Percentiles rank a stretch among this genome's conserved stretches.
Conservation (phyloP, 1,140 invertebrate species). For the Branchinecta lindahli region DNA sequence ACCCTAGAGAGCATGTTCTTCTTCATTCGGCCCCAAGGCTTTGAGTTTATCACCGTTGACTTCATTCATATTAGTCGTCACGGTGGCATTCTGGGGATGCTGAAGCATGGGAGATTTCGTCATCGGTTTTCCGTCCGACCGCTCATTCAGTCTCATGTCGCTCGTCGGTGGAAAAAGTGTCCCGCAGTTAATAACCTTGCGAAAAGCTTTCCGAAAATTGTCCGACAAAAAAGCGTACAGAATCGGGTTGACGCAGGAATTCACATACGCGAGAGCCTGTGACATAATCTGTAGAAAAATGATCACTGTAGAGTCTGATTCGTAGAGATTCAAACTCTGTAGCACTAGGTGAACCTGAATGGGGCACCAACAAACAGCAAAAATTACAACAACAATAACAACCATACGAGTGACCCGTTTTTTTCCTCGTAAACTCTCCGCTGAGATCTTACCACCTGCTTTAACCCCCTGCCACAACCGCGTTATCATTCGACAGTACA, state of each 20-base stretch:
- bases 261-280: constrained; percentile 85
- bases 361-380: constrained; percentile 88
- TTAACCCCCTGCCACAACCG: constrained; percentile 64
- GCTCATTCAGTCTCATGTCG: neutral
- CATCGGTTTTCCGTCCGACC: neutral
- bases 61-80: neutral
- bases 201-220: constrained; percentile 68
- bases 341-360: constrained; percentile 66
- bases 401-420: constrained; percentile 84
- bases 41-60: neutral
- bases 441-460: constrained; percentile 50
- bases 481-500: constrained; percentile 80
- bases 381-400: constrained; percentile 80
- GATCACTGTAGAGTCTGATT: constrained; percentile 39
- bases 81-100: neutral
- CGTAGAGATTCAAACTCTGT: constrained; percentile 54
- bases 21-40: neutral
- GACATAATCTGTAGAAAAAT: constrained; percentile 63
- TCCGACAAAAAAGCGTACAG: constrained; percentile 83
- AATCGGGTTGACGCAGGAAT: constrained; percentile 87
- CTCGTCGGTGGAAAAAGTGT: constrained; percentile 20
- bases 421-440: constrained; percentile 60
- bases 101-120: neutral
- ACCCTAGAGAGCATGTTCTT: neutral
- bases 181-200: constrained; percentile 44